phyloP scores from a whole-genome alignment of 2,113 vertebrate genomes.

The Cavia aperea region DNA sequence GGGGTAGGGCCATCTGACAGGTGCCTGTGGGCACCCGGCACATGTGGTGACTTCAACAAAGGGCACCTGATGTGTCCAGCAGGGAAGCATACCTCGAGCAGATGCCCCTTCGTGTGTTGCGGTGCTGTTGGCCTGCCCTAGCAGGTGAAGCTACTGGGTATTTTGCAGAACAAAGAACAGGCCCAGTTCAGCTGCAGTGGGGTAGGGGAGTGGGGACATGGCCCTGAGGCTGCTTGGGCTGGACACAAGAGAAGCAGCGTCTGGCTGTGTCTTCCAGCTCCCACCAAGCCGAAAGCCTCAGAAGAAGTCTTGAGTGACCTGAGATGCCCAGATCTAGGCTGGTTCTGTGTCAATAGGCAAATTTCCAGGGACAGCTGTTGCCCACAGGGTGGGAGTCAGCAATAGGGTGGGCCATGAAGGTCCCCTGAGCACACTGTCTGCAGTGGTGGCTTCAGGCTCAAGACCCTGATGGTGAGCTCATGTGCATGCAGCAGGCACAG shows the following conservation, averaged over 20 bases:
- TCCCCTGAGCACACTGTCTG: neutral
- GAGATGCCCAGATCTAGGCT: neutral
- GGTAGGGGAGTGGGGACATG: neutral
- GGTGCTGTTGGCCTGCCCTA: neutral
- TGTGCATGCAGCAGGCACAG: neutral
- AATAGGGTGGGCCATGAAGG: neutral
- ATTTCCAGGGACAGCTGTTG: neutral
- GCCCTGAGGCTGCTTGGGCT: neutral
- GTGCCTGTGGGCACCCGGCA: neutral
- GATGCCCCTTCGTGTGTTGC: slow-evolving; percentile 51
- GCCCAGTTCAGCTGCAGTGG: slow-evolving; percentile 3
- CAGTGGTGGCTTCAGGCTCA: neutral
- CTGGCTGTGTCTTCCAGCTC: neutral
- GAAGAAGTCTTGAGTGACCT: neutral
- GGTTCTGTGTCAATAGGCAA: neutral
- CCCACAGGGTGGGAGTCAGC: neutral
- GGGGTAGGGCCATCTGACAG: neutral
- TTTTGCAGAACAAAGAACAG: slow-evolving; percentile 61
- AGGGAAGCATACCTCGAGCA: slow-evolving; percentile 44
- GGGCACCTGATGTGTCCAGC: neutral
- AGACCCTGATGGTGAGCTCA: rapidly evolving
- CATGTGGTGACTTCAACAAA: slow-evolving; percentile 43
- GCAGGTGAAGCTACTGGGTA: slow-evolving; percentile 58
- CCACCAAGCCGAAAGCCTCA: neutral
- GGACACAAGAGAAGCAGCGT: neutral